These are phyloP conservation scores for Ammospiza caudacuta DNA, from an alignment of 2,113 vertebrate species.

Conservation along the genomic window DNA sequence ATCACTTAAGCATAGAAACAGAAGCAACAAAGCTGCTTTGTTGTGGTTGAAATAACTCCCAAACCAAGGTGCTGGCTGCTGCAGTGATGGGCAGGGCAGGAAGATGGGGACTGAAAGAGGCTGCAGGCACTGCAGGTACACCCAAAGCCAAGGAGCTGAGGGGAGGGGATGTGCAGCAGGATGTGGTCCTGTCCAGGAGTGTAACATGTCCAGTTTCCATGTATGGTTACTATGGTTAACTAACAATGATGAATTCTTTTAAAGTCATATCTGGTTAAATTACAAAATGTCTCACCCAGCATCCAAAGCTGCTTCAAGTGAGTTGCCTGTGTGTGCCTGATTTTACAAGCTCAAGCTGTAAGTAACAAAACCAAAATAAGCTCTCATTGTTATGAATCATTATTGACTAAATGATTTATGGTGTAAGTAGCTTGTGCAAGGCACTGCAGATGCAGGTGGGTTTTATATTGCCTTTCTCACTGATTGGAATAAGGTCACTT, in stretches of 20 bases:
- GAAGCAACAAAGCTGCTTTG: neutral
- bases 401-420: conserved; percentile 38
- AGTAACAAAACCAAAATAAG: neutral
- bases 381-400: conserved; percentile 1
- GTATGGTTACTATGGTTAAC: neutral
- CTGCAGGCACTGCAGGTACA: neutral
- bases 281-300: neutral
- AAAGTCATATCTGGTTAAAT: neutral
- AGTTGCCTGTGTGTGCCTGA: neutral
- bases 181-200: neutral
- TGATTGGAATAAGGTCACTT: conserved; percentile 32
- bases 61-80: neutral
- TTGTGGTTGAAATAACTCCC: neutral
- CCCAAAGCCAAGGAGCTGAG: neutral
- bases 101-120: neutral
- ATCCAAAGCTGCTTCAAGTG: neutral
- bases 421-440: neutral
- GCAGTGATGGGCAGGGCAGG: neutral
- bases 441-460: neutral
- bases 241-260: neutral
- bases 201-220: neutral
- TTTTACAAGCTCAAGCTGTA: neutral
- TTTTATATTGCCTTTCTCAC: neutral
- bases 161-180: neutral
- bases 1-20: neutral